phyloP scores from a whole-genome alignment of 1,140 invertebrate species.

The Zaprionus ornatus region DNA sequence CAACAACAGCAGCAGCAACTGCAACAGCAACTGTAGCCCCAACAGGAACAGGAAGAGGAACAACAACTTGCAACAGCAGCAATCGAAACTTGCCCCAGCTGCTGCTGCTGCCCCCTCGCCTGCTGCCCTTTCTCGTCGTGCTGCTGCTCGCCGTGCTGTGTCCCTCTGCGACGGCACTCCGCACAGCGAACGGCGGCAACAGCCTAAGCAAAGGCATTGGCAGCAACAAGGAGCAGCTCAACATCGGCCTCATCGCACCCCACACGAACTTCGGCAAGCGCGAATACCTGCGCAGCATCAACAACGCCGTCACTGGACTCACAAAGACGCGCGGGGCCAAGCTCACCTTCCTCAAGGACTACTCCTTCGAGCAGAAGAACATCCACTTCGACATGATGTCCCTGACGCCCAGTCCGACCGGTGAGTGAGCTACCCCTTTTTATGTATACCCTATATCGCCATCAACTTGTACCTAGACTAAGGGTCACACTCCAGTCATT shows the following conservation, averaged over 20 bases:
- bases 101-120: not conserved
- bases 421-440: slow-evolving; percentile 83
- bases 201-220: slow-evolving; percentile 63
- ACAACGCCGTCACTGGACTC: slow-evolving; percentile 86
- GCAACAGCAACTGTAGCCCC: slow-evolving; percentile 32
- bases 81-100: slow-evolving; percentile 1
- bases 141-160: slow-evolving; percentile 25
- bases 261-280: slow-evolving; percentile 86
- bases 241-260: slow-evolving; percentile 86
- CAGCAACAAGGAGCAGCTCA: slow-evolving; percentile 83
- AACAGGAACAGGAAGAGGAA: slow-evolving; percentile 15
- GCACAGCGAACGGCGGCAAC: slow-evolving; percentile 68
- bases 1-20: slow-evolving; percentile 15
- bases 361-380: slow-evolving; percentile 86
- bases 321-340: slow-evolving; percentile 86
- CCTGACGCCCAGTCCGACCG: slow-evolving; percentile 90
- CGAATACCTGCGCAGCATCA: slow-evolving; percentile 88
- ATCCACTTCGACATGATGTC: slow-evolving; percentile 88
- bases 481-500: too few species aligned
- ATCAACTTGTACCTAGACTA: too few species aligned
- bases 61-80: slow-evolving; percentile 26
- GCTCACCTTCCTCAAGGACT: slow-evolving; percentile 87
- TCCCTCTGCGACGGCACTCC: slow-evolving; percentile 49
- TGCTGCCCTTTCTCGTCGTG: slow-evolving; percentile 9
- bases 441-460: too few species aligned